phyloP scores from a whole-genome alignment of 1,140 invertebrate genomes.

The Cydia amplana region DNA sequence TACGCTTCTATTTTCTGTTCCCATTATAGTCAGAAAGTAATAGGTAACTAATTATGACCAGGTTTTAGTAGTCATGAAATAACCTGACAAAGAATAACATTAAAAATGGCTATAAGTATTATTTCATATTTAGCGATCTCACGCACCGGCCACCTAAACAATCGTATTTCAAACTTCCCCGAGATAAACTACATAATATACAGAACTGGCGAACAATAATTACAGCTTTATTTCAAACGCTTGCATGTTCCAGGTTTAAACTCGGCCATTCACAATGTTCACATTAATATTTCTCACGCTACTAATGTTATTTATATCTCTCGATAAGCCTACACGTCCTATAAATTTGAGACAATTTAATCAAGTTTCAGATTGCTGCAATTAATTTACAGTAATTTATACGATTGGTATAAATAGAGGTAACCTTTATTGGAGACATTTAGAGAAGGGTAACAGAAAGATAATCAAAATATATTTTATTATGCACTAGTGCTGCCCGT shows the following conservation, averaged over 20 bases:
- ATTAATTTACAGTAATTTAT: slow-evolving; percentile 24
- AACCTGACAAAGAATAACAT: neutral
- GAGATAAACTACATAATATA: slow-evolving; percentile 6
- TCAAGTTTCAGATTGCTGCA: slow-evolving; percentile 18
- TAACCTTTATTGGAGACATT: neutral
- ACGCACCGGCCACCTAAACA: neutral
- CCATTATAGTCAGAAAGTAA: no score
- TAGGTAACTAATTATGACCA: no score
- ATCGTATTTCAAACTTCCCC: neutral
- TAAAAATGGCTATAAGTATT: neutral
- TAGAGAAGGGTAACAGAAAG: neutral
- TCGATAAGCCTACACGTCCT: slow-evolving; percentile 32
- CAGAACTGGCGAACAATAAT: slow-evolving; percentile 12
- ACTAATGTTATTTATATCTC: slow-evolving; percentile 29
- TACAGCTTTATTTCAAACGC: slow-evolving; percentile 1
- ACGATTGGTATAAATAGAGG: neutral
- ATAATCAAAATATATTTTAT: neutral
- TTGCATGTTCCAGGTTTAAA: slow-evolving; percentile 26
- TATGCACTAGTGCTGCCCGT: no score
- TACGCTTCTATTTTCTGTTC: no score
- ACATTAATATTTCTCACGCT: slow-evolving; percentile 32
- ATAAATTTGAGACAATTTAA: slow-evolving; percentile 29
- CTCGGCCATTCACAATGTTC: slow-evolving; percentile 24
- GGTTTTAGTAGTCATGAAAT: no score
- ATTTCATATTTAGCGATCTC: neutral